phyloP scores from a whole-genome alignment of 53 echinoderm and acorn worm genomes.

The Luidia sarsii region DNA sequence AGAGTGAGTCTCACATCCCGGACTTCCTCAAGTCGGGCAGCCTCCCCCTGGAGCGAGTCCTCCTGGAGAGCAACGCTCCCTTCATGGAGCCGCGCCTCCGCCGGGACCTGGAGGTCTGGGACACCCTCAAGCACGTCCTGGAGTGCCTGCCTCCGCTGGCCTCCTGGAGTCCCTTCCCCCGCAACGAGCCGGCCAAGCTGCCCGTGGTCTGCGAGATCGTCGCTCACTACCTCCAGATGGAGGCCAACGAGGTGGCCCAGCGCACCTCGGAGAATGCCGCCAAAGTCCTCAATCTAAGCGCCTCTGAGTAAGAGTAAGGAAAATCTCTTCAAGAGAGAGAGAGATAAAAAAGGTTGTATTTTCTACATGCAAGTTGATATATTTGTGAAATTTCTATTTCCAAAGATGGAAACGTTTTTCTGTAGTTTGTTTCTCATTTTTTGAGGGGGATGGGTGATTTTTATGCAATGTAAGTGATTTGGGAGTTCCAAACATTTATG shows the following conservation, averaged over 20 bases:
- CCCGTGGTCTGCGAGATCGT: constrained; percentile 37
- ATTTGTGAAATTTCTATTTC: too few species aligned
- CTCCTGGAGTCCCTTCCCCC: constrained; percentile 30
- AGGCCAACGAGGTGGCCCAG: constrained; percentile 33
- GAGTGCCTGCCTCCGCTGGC: constrained; percentile 40
- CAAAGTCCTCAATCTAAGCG: constrained; percentile 21
- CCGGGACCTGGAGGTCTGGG: constrained; percentile 17
- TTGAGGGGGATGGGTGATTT: too few species aligned
- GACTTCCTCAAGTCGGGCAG: constrained; percentile 2
- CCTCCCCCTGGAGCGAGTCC: constrained; percentile 40
- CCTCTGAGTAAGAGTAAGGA: too few species aligned
- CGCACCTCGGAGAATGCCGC: constrained; percentile 35
- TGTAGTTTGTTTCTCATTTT: too few species aligned
- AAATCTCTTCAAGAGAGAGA: too few species aligned
- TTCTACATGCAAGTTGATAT: too few species aligned
- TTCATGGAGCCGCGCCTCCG: constrained; percentile 46
- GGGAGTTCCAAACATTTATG: too few species aligned
- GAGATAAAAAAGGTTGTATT: too few species aligned
- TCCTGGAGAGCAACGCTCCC: constrained; percentile 52
- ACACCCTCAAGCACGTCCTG: constrained; percentile 36
- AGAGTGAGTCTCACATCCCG: constrained; percentile 27
- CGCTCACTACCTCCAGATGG: constrained; percentile 27
- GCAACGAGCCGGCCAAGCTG: constrained; percentile 52
- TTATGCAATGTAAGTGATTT: too few species aligned
- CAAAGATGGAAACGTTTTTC: too few species aligned